These are phyloP conservation scores for Allygus modestus DNA, from an alignment of 2,888 invertebrate genomes.

Conservation along the genomic window DNA sequence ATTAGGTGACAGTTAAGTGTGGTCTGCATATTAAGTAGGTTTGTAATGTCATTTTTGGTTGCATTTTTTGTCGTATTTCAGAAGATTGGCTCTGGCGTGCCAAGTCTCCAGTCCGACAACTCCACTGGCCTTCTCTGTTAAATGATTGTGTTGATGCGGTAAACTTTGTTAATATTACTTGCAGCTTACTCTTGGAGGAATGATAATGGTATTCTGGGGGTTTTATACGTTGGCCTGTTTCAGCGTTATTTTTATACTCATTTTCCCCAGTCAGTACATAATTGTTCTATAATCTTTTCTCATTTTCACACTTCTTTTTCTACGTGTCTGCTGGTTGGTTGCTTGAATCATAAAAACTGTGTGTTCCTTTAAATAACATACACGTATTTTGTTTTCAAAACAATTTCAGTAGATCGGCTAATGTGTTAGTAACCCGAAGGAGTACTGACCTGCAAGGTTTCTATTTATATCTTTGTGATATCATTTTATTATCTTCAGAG, in stretches of 20 bases:
- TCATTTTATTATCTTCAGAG: neutral
- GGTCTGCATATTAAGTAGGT: neutral
- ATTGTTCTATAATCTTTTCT: conserved; percentile 61
- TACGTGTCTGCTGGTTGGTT: conserved; percentile 65
- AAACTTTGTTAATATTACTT: conserved; percentile 61
- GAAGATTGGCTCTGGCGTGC: conserved; percentile 44
- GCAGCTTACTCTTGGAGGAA: conserved; percentile 63
- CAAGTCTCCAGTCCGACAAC: neutral
- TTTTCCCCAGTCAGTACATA: conserved; percentile 62
- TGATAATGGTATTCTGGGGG: conserved; percentile 62
- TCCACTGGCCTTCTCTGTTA: conserved; percentile 40
- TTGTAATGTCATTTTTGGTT: conserved; percentile 47
- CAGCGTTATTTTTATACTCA: conserved; percentile 61
- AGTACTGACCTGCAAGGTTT: conserved; percentile 42
- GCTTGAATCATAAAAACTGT: conserved; percentile 63
- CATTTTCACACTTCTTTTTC: conserved; percentile 64
- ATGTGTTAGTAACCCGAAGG: conserved; percentile 6
- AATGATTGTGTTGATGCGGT: conserved; percentile 57
- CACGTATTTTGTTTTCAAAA: conserved; percentile 28
- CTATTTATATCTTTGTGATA: conserved; percentile 11
- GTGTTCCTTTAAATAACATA: conserved; percentile 61
- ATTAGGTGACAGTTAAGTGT: neutral
- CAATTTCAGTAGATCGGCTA: conserved; percentile 13
- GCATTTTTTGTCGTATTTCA: conserved; percentile 64
- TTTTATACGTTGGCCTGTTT: conserved; percentile 62